Evolutionary conservation across 2,113 vertebrate genomes (phyloP).

Genomic region (Corapipo altera): DNA sequence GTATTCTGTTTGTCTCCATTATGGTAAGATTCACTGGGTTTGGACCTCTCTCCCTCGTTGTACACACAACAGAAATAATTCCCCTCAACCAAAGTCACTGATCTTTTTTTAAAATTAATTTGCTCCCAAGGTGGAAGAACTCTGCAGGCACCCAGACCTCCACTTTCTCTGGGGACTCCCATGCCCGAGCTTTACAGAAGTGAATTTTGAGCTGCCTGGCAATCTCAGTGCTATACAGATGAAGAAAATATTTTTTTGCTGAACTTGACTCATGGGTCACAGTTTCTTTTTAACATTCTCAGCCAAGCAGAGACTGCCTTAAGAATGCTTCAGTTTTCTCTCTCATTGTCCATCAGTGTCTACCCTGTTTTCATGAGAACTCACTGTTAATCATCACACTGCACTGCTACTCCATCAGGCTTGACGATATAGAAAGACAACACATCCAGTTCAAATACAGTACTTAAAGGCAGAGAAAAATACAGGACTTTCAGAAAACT

Average conservation of each 20-base stretch:
- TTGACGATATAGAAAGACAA: fast-evolving
- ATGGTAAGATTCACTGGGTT: neutral
- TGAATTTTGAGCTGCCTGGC: neutral
- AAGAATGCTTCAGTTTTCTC: neutral
- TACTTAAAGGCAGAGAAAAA: neutral
- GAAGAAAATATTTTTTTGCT: neutral
- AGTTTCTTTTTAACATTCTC: neutral
- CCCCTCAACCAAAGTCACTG: neutral
- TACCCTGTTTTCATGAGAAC: neutral
- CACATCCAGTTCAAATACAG: neutral
- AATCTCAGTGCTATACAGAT: neutral
- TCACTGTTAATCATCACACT: neutral
- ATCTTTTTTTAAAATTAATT: neutral
- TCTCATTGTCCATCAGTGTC: neutral
- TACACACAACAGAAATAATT: neutral
- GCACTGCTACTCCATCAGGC: neutral
- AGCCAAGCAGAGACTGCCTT: neutral
- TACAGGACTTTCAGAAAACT: neutral
- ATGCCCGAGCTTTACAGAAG: neutral
- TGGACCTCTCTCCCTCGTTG: neutral
- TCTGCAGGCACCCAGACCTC: neutral
- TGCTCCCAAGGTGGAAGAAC: neutral
- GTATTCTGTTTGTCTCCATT: neutral
- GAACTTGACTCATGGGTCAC: neutral
- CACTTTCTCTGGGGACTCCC: neutral